Evolutionary conservation across 2,888 invertebrate genomes (phyloP).

Genomic region (Dastarcus helophoroides): DNA sequence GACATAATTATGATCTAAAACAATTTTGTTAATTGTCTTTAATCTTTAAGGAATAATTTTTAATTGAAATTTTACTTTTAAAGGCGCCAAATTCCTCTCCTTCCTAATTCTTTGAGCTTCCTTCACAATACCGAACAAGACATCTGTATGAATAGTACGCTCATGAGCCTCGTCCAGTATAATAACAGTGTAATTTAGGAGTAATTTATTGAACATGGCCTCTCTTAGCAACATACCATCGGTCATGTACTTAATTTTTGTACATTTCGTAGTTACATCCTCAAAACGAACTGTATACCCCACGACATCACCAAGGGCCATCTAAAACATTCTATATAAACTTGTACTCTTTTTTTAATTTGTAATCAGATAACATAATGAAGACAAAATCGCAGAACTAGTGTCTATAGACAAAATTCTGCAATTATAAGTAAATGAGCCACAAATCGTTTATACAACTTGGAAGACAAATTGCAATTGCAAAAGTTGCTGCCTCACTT

Average conservation of each 20-base stretch:
- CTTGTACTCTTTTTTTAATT: too few species aligned
- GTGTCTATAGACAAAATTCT: too few species aligned
- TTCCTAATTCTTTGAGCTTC: conserved; percentile 67
- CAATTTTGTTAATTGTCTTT: not conserved
- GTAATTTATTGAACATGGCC: conserved; percentile 65
- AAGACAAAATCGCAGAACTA: too few species aligned
- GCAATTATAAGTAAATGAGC: too few species aligned
- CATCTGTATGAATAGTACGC: conserved; percentile 86
- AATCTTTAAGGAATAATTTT: too few species aligned
- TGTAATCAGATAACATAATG: too few species aligned
- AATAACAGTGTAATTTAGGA: conserved; percentile 68
- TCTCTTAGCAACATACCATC: conserved; percentile 92
- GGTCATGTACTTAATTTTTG: conserved; percentile 84
- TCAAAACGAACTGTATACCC: conserved; percentile 84
- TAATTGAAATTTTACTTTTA: conserved; percentile 59
- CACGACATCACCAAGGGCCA: conserved; percentile 30
- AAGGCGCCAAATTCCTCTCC: conserved; percentile 43
- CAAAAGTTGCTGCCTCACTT: too few species aligned
- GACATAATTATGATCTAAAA: conserved; percentile 78
- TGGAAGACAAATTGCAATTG: too few species aligned
- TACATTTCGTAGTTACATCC: conserved; percentile 66
- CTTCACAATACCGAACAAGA: conserved; percentile 86
- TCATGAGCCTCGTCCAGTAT: conserved; percentile 95
- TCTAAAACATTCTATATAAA: too few species aligned
- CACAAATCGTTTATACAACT: too few species aligned